Percentiles rank a stretch among this genome's conserved stretches.
These are phyloP conservation scores for Hippocampus mohnikei DNA, from an alignment of 2,113 vertebrate genomes.

Conservation along the genomic window DNA sequence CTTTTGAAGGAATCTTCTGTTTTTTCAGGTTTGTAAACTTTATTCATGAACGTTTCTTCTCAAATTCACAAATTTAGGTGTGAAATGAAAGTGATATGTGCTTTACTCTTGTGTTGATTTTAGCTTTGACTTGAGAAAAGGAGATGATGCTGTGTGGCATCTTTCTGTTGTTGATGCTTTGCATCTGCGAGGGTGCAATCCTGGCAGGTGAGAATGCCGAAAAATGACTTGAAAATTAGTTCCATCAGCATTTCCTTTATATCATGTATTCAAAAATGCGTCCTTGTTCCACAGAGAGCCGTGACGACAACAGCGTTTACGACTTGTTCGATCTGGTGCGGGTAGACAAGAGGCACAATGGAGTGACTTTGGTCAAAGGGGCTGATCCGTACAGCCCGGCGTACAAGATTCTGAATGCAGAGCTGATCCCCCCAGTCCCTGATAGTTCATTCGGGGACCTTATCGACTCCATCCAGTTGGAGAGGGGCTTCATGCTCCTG, in stretches of 20 bases:
- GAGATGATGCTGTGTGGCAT: slow-evolving; percentile 78
- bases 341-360: slow-evolving; percentile 74
- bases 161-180: slow-evolving; percentile 74
- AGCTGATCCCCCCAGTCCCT: slow-evolving; percentile 84
- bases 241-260: not conserved
- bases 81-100: slow-evolving; percentile 1
- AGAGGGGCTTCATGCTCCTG: slow-evolving; percentile 91
- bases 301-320: slow-evolving; percentile 87
- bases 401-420: slow-evolving; percentile 88
- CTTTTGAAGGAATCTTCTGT: slow-evolving; percentile 15
- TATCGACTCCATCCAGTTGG: slow-evolving; percentile 84
- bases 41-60: not conserved
- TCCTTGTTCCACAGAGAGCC: slow-evolving; percentile 74
- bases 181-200: slow-evolving; percentile 66
- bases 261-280: not conserved
- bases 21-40: slow-evolving; percentile 42
- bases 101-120: slow-evolving; percentile 17
- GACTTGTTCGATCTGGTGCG: slow-evolving; percentile 87
- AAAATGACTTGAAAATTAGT: not conserved
- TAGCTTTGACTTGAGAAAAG: slow-evolving; percentile 43
- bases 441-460: slow-evolving; percentile 89
- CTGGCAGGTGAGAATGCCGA: slow-evolving; percentile 82
- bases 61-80: not conserved
- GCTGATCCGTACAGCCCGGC: slow-evolving; percentile 87
- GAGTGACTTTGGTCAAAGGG: slow-evolving; percentile 86